A percentile compares a stretch with the other conserved stretches of the same genome.
These are phyloP conservation scores for Phoxinus phoxinus DNA, from an alignment of 2,113 vertebrate genomes.

Conservation along the genomic window DNA sequence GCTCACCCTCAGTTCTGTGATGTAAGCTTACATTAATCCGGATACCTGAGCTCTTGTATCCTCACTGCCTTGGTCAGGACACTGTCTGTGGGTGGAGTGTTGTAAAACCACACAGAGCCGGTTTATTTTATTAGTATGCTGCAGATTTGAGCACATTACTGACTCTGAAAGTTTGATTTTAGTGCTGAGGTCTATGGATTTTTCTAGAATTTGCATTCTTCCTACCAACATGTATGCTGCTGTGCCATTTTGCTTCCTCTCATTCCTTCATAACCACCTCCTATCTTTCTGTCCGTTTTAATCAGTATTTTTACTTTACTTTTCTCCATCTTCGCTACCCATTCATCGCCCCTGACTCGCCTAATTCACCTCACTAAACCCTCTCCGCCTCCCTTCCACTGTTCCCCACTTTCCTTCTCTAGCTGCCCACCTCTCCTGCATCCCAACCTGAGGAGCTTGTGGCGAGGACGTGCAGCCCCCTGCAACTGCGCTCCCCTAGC, in stretches of 20 bases:
- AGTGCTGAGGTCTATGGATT: not conserved
- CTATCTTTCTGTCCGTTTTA: slow-evolving; percentile 15
- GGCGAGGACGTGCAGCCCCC: slow-evolving; percentile 81
- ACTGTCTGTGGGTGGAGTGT: not conserved
- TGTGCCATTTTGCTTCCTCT: slow-evolving; percentile 2
- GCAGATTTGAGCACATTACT: not conserved
- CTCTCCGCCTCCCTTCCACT: slow-evolving; percentile 21
- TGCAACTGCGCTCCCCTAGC: slow-evolving; percentile 83
- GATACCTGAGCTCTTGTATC: slow-evolving; percentile 32
- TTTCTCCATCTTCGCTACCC: not conserved
- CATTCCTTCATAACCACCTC: not conserved
- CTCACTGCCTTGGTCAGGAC: slow-evolving; percentile 25
- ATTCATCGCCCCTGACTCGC: slow-evolving; percentile 39
- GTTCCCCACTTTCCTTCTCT: slow-evolving; percentile 69
- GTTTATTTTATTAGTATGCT: not conserved
- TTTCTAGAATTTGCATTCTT: not conserved
- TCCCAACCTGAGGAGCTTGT: slow-evolving; percentile 82
- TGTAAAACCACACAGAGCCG: not conserved
- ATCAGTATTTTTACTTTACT: slow-evolving; percentile 12
- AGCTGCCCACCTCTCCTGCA: slow-evolving; percentile 88
- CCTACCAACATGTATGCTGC: not conserved
- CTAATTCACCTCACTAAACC: slow-evolving; percentile 60
- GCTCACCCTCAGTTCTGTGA: slow-evolving; percentile 10
- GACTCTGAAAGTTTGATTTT: not conserved
- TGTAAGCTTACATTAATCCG: slow-evolving; percentile 21